These are phyloP conservation scores for Melanaphis sacchari DNA, from an alignment of 1,140 invertebrate species.

Conservation along the genomic window DNA sequence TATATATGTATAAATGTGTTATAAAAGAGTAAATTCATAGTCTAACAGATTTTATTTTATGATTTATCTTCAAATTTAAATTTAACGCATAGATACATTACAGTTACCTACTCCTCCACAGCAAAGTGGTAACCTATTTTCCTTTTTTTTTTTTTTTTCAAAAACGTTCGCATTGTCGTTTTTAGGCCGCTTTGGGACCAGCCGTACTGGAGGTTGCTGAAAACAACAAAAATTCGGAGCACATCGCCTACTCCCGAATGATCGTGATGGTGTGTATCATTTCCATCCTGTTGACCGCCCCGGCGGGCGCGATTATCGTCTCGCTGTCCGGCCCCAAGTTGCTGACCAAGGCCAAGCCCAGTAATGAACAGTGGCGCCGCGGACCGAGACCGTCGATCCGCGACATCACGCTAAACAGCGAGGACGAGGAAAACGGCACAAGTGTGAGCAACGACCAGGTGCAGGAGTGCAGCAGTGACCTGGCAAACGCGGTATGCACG, in stretches of 20 bases:
- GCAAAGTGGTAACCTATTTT: no score
- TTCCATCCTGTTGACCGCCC: constrained; percentile 91
- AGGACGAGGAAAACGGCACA: constrained; percentile 68
- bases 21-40: no score
- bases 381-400: constrained; percentile 79
- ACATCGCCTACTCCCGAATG: constrained; percentile 68
- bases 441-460: constrained; percentile 62
- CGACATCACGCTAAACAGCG: constrained; percentile 82
- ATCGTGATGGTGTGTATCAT: constrained; percentile 80
- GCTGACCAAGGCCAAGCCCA: constrained; percentile 69
- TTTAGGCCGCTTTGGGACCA: constrained; percentile 81
- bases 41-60: no score
- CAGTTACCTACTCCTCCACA: no score
- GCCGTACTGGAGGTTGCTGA: constrained; percentile 75
- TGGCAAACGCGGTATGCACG: neutral
- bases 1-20: no score
- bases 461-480: constrained; percentile 10
- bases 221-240: constrained; percentile 60
- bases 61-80: no score
- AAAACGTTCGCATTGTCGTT: constrained; percentile 12
- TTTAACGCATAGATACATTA: no score
- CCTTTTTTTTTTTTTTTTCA: neutral
- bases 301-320: constrained; percentile 88
- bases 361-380: constrained; percentile 72
- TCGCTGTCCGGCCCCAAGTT: constrained; percentile 79